Base-by-base conservation (phyloP, 2,888 invertebrate genomes). In the Mongoloraphidia duomilia region DNA sequence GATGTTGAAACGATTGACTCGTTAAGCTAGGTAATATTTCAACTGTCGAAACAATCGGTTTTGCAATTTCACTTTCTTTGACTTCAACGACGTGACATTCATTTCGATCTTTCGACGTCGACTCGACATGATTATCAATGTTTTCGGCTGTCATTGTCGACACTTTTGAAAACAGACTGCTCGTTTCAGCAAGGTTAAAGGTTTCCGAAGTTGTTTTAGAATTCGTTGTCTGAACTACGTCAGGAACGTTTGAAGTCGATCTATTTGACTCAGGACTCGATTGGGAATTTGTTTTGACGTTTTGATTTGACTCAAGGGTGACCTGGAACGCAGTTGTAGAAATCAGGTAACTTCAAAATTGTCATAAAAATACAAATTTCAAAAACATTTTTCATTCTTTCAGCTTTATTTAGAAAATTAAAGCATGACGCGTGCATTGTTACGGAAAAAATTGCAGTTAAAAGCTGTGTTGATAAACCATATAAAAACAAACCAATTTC, bases 91-190 rank as follows among this genome's bases (percentile, higher is more conserved):
- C 71, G 55, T 75, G 77, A 46, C 75, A 74, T 8, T 71, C 66
- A 56, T 64, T 66, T 41, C 58, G 54, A 10, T 56, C 46, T 46
- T 52, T 48, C 35, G 51, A 52, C 26, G 10, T 13, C 14, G 17
- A 14, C 8, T 26, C 17, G 11, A 26, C 36, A 26, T 48, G 33
- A 11, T 13, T 26, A 9, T 48, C 26, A 11, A 48, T 35, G 49
- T 11, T 55, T 52, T 36, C 57, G 55, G 36, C 61, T 58, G 3
- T 59, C 59, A 14, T 65, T 60, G 51, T 61, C 61, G 80, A 80
- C 54, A 83, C 80, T 65, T 80, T 78, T 8, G 80, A 79, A 63
- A 84, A 83, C 10, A 82, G 69, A 38, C 74, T 74, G 62, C 83
- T 83, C 53, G 80, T 79, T 59, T 80, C 74, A 10, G 80, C 72